A percentile compares a stretch with the other conserved stretches of the same genome.
phyloP scores from a whole-genome alignment of 2,113 vertebrate species.

The Nyctibius bracteatus region DNA sequence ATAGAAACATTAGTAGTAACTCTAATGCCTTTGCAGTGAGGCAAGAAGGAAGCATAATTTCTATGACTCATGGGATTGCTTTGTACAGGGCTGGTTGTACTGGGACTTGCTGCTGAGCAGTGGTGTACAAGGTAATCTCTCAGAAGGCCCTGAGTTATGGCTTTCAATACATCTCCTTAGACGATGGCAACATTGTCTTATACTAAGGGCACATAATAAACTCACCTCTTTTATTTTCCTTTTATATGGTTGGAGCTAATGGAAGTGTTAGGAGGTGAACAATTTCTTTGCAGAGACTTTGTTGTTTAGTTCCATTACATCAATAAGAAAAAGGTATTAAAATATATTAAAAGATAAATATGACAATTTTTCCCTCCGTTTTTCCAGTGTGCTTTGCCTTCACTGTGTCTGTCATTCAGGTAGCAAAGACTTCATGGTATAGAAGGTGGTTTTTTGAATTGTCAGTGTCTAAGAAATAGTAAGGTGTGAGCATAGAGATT shows the following conservation, averaged over 20 bases:
- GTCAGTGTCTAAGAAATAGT: neutral
- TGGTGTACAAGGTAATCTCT: neutral
- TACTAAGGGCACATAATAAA: neutral
- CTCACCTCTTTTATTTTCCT: neutral
- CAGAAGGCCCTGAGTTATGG: neutral
- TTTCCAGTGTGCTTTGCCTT: neutral
- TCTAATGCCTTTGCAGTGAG: neutral
- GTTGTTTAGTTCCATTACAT: neutral
- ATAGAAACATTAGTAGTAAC: neutral
- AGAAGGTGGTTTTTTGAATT: neutral
- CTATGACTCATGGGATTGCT: rapidly evolving
- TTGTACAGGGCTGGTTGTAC: neutral
- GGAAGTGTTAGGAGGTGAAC: neutral
- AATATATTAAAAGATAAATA: neutral
- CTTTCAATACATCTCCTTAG: neutral
- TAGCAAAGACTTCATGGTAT: neutral
- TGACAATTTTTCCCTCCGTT: neutral
- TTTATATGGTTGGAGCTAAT: neutral
- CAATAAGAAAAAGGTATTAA: neutral
- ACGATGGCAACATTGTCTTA: neutral
- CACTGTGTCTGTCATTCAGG: neutral
- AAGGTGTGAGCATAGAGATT: neutral
- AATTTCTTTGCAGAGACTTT: neutral
- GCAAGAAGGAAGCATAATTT: neutral
- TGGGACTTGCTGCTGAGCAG: neutral